Conservation (phyloP, 2,113 vertebrate species). For the Haemorhous mexicanus region DNA sequence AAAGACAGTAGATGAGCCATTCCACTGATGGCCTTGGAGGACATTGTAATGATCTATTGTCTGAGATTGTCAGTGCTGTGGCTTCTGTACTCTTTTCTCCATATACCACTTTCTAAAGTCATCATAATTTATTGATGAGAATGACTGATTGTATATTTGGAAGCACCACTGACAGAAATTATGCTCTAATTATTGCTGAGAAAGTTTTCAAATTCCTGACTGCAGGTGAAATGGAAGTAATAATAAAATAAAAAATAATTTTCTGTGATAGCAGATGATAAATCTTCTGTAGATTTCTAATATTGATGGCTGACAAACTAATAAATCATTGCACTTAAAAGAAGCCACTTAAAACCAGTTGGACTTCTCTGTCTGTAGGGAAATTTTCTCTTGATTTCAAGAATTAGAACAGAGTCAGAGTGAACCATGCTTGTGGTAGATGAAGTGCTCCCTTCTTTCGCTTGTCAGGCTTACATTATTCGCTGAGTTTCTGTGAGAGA, state of each 20-base stretch:
- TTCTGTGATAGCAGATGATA: neutral
- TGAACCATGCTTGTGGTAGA: neutral
- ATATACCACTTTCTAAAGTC: neutral
- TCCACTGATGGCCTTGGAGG: neutral
- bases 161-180: neutral
- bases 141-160: neutral
- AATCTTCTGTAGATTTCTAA: neutral
- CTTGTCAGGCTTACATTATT: neutral
- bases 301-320: neutral
- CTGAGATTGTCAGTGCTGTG: neutral
- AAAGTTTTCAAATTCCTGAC: neutral
- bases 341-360: neutral
- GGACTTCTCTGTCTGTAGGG: neutral
- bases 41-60: constrained; percentile 20
- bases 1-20: neutral
- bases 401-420: neutral
- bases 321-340: neutral
- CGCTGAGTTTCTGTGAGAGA: neutral
- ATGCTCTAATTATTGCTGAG: neutral
- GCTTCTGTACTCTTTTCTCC: neutral
- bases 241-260: neutral
- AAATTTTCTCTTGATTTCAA: neutral
- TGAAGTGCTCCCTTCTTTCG: neutral
- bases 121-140: neutral
- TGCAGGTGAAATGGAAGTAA: neutral